Evolutionary conservation across 92 coral and sea anemone genomes (phyloP), one percentile per base, ranked within the genome.

Genomic region (Desmophyllum pertusum): DNA sequence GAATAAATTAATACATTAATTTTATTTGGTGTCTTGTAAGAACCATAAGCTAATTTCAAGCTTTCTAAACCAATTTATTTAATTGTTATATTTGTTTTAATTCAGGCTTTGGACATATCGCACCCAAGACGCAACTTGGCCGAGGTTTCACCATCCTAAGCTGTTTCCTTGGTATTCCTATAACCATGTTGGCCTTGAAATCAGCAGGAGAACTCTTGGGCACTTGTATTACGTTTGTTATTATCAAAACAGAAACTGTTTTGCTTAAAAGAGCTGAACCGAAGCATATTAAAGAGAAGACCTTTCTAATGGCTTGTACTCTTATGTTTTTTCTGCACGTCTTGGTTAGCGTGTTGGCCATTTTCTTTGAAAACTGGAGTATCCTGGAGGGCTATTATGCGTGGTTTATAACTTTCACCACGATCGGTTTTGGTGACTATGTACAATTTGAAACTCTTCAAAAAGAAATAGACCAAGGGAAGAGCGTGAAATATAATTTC

Each of bases 371-470:
- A 1, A 25, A 51, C 25, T 77, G 68, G 71, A 36, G 21, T 30
- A 57, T 55, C 15, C 17, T 59, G 35, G 82, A 77, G 14, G 50
- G 82, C 27, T 15, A 57, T 10, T 77, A 77, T 29, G 71, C 21
- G 66, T 77, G 70, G 82, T 63, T 57, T 55, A 61, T 19, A 7
- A 38, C 82, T 59, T 77, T 77, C 11, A 77, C 82, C 0, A 77
- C 82, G 50, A 77, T 77, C 17, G 82, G 82, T 13, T 77, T 77
- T 39, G 82, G 82, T 37, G 82, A 77, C 69, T 77, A 37, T 53
- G 39, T 77, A 25, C 37, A 0, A 4, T n/a, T 38, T 46, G 38
- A 40, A n/a, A n/a, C n/a, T n/a, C 46, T 5, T n/a, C 59, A 18
- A 5, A 74, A 42, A 31, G 39, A 45, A 4, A 40, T 45, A 0